Percentiles rank a stretch among this genome's conserved stretches.
These are phyloP conservation scores for Proales similis DNA, from an alignment of 1,140 invertebrate genomes.

Conservation along the genomic window DNA sequence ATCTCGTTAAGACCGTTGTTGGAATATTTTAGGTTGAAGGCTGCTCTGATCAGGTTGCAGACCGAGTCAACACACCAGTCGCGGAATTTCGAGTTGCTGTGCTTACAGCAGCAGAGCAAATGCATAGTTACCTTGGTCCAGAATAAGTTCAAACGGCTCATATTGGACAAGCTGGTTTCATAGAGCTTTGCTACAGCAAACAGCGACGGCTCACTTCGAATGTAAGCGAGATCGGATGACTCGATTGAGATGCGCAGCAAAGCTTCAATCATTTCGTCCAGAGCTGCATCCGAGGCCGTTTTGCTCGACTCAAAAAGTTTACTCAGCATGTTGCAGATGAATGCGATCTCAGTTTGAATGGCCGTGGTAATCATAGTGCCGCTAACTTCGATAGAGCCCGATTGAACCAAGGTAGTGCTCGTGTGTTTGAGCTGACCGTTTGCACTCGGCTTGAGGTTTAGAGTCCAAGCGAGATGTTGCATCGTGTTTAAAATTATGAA, in stretches of 20 bases:
- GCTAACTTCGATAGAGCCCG: too few species aligned
- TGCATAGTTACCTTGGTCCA: slow-evolving; percentile 95
- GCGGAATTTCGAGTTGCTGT: background rate
- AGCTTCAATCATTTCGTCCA: slow-evolving; percentile 92
- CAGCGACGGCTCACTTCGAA: slow-evolving; percentile 86
- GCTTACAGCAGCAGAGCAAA: slow-evolving; percentile 52
- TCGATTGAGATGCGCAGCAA: slow-evolving; percentile 90
- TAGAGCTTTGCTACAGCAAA: slow-evolving; percentile 94
- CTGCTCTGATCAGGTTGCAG: background rate
- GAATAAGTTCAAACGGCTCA: slow-evolving; percentile 81
- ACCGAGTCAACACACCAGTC: slow-evolving; percentile 26
- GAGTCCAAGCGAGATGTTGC: slow-evolving; percentile 90
- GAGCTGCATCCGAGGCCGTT: slow-evolving; percentile 81
- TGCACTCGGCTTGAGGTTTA: slow-evolving; percentile 81
- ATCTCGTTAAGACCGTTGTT: slow-evolving; percentile 52
- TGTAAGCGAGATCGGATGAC: slow-evolving; percentile 91
- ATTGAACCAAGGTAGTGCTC: background rate
- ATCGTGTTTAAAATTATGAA: slow-evolving; percentile 38
- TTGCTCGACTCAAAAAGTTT: slow-evolving; percentile 35
- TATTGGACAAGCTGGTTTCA: slow-evolving; percentile 89
- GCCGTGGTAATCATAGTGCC: slow-evolving; percentile 31
- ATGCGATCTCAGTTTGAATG: slow-evolving; percentile 32
- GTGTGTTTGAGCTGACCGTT: slow-evolving; percentile 49
- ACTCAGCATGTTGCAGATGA: slow-evolving; percentile 34
- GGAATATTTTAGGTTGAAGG: slow-evolving; percentile 28